Base-by-base conservation (phyloP, 2,113 vertebrate genomes). In the Falcunculus frontatus region DNA sequence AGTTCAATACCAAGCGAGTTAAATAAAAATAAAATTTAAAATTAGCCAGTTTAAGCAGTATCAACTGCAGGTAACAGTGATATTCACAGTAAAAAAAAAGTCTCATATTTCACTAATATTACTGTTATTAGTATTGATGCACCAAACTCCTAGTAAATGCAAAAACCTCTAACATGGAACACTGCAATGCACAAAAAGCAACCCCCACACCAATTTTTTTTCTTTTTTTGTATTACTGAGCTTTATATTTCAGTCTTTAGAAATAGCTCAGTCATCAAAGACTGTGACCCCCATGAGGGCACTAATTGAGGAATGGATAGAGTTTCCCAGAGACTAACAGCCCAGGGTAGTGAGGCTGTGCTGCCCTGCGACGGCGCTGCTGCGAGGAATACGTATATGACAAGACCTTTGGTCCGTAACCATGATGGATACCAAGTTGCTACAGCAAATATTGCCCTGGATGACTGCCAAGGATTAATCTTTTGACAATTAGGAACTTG, bases 371-470 rank as follows among this genome's bases (percentile, higher is more conserved):
- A 33, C 5, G 0, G 88, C 3, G 1, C 47, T 86, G 88, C 95
- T 95, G 93, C 52, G 1, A 90, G 80, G 90, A 93, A 94, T 81
- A 84, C 29, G 5, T 63, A 32, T 49, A 78, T 55, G 83, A 95
- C 76, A 84, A 86, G 96, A 96, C 93, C 96, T 96, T 96, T 97
- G 92, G 92, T 95, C 92, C 0, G 0, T 92, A 89, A 86, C 92
- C 0, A 88, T 96, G 92, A 96, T 95, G 90, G 92, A 96, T 96
- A 96, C 95, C 90, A 75, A 95, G 93, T 93, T 96, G 96, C 90
- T 95, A 96, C 91, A 96, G 95, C 94, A 96, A 93, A 97, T 95
- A 96, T 90, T 94, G 79, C 79, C 88, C 90, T 97, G 96, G 95
- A 96, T 68, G 90, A 75, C 90, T 88, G 90, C 95, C 95, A 96